Conservation (phyloP, 35 echinoderm and acorn worm species). For the Nesometra sesokonis region DNA sequence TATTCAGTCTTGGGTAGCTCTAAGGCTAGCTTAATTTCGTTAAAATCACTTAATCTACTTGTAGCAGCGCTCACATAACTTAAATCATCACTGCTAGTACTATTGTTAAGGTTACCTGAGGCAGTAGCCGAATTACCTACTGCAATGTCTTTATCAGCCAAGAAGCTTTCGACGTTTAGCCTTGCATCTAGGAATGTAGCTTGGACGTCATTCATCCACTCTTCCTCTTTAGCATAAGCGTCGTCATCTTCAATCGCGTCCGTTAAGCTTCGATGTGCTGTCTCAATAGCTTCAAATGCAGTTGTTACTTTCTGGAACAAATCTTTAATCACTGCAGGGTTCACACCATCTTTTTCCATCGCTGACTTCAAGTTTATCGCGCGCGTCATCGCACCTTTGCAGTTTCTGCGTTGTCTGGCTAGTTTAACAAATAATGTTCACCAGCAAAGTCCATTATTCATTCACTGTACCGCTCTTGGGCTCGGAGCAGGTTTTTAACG, state of each 20-base stretch:
- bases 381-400: constrained; percentile 36
- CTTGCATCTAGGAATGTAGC: constrained; percentile 26
- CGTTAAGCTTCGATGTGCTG: constrained; percentile 14
- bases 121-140: no score
- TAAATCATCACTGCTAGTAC: no score
- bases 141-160: not conserved
- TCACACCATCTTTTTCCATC: constrained; percentile 3
- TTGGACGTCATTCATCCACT: constrained; percentile 51
- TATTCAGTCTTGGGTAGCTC: constrained; percentile 11
- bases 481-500: no score
- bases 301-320: constrained; percentile 30
- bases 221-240: constrained; percentile 31
- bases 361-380: constrained; percentile 35
- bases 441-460: no score
- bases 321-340: constrained; percentile 8
- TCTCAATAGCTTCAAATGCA: constrained; percentile 39
- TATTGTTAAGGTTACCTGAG: no score
- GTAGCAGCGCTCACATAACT: no score
- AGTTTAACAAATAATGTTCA: no score
- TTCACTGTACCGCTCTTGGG: no score
- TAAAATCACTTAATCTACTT: constrained; percentile 16
- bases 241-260: constrained; percentile 29
- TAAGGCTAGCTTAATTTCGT: constrained; percentile 10
- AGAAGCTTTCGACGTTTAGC: constrained; percentile 10
- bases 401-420: constrained; percentile 13